Conservation (phyloP, 2,888 invertebrate genomes). For the Synergus itoensis region DNA sequence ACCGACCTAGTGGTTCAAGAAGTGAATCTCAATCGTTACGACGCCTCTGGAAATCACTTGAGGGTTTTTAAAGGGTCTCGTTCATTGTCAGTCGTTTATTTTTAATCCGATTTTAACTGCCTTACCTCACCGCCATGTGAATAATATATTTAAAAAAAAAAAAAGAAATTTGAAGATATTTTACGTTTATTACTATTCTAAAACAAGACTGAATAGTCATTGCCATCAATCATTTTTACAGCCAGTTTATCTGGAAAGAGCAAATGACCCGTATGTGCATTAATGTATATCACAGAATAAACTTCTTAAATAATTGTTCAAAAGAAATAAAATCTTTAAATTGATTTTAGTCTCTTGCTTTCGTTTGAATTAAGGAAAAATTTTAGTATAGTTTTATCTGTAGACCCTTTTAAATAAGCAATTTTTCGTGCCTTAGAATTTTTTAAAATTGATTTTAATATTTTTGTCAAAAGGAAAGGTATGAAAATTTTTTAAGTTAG, state of each 20-base stretch:
- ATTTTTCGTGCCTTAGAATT: neutral
- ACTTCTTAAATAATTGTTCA: slow-evolving; percentile 34
- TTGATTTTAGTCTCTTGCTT: slow-evolving; percentile 24
- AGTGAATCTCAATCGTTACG: slow-evolving; percentile 12
- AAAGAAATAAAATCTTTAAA: slow-evolving; percentile 38
- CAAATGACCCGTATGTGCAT: slow-evolving; percentile 36
- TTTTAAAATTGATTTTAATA: neutral
- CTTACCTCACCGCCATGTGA: slow-evolving; percentile 40
- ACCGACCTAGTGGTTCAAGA: neutral
- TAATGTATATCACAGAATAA: slow-evolving; percentile 36
- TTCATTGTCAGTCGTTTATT: slow-evolving; percentile 32
- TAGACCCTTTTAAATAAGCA: neutral
- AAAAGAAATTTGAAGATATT: slow-evolving; percentile 14
- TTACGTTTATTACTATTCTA: slow-evolving; percentile 36
- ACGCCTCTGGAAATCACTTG: neutral
- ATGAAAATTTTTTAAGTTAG: neutral
- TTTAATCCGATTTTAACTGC: slow-evolving; percentile 36
- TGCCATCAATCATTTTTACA: slow-evolving; percentile 38
- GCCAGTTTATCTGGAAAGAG: slow-evolving; percentile 39
- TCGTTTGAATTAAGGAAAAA: neutral
- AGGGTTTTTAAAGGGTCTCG: slow-evolving; percentile 15
- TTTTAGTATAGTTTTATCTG: neutral
- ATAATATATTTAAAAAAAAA: slow-evolving; percentile 35
- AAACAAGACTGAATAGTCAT: slow-evolving; percentile 41
- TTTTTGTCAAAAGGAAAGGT: neutral